Base-by-base conservation (phyloP, 2,797 vertebrate species). In the Gymnocypris eckloni region DNA sequence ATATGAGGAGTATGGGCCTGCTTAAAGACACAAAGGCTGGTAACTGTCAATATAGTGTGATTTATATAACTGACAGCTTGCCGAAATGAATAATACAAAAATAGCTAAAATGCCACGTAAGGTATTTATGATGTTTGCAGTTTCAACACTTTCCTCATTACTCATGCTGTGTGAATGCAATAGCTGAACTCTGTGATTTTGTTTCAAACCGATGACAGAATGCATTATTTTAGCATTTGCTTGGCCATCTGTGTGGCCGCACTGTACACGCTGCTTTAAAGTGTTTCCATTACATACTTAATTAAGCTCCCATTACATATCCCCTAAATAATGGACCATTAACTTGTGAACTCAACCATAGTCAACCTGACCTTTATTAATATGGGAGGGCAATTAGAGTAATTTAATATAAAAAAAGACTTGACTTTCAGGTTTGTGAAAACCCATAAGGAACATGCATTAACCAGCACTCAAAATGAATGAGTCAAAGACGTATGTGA, bases 331-430 rank as follows among this genome's bases (percentile, higher is more conserved):
- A 86, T 67, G 56, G 86, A 81, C 90, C 87, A 92, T 91, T 88
- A 70, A 83, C 79, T 59, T 83, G 78, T 91, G 89, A 88, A 90
- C 79, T 89, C 88, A 91, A 85, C 87, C 88, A 75, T 84, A 82
- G 86, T 89, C 43, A 88, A 82, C 73, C 67, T 82, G 28, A 28
- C 39, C 59, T 78, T 76, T 82, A 81, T 82, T 86, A 78, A 67
- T 64, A 70, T 61, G 48, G 79, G 64, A 61, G 76, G 64, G 75
- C 85, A 82, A 67, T 86, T 69, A 67, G 15, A 67, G 61, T 81
- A 11, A 64, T 86, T 56, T 70, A 82, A 67, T 72, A n/a, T 45
- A 71, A 13, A 39, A 81, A 33, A 9, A 20, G 20, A 41, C 33
- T 59, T 85, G 83, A 85, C 66, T 45, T 85, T 81, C 80, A 69